phyloP scores from a whole-genome alignment of 1,140 invertebrate species.

The Xylocopa sonorina region DNA sequence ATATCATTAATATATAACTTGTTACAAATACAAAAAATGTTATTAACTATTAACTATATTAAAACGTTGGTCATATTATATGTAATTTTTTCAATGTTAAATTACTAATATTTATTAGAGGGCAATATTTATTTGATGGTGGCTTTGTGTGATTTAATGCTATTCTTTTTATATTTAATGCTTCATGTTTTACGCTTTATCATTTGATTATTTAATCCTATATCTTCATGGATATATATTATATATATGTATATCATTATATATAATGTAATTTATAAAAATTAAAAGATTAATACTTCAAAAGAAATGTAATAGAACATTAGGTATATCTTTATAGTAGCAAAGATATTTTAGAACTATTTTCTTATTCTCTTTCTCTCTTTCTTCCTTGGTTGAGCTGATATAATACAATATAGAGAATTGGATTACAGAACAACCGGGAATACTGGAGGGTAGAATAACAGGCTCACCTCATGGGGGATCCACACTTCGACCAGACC shows the following conservation, averaged over 20 bases:
- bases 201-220: neutral
- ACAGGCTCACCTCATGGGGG: slow-evolving; percentile 78
- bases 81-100: neutral
- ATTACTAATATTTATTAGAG: slow-evolving; percentile 10
- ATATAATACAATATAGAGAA: slow-evolving; percentile 71
- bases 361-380: neutral
- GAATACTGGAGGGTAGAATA: slow-evolving; percentile 80
- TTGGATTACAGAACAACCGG: slow-evolving; percentile 79
- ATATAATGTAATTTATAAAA: neutral
- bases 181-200: neutral
- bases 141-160: neutral
- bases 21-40: neutral
- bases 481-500: slow-evolving; percentile 79
- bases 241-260: neutral
- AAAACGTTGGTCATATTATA: neutral
- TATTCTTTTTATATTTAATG: slow-evolving; percentile 21
- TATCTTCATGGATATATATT: too few species aligned
- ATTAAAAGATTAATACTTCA: neutral
- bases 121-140: neutral
- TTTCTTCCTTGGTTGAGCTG: slow-evolving; percentile 32
- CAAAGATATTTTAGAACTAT: too few species aligned
- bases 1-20: slow-evolving; percentile 4
- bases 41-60: neutral
- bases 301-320: slow-evolving; percentile 5
- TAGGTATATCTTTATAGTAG: slow-evolving; percentile 14